These are phyloP conservation scores for Sphaerophoria rueppellii DNA, from an alignment of 2,888 invertebrate species.

Conservation along the genomic window DNA sequence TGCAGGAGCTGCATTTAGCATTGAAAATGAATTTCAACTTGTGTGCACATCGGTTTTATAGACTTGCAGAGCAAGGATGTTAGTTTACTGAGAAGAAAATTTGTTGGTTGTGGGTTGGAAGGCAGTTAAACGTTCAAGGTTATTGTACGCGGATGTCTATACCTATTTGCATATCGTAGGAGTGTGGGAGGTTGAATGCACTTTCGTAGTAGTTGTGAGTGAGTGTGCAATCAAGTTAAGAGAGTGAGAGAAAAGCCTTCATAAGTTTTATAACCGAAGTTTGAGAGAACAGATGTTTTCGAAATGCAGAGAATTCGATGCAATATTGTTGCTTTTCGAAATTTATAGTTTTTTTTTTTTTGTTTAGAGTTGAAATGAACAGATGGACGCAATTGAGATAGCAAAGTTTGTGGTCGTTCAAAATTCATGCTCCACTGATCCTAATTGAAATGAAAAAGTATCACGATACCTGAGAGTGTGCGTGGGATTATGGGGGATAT, in stretches of 20 bases:
- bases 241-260: neutral
- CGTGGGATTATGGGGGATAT: neutral
- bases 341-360: conserved; percentile 16
- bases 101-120: neutral
- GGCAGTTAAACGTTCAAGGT: conserved; percentile 60
- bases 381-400: conserved; percentile 6
- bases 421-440: neutral
- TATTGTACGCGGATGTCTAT: conserved; percentile 57
- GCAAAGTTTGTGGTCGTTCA: conserved; percentile 12
- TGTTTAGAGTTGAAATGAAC: neutral
- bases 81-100: conserved; percentile 22
- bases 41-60: conserved; percentile 26
- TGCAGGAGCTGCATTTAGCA: conserved; percentile 37
- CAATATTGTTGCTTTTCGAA: neutral
- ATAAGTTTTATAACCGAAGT: neutral
- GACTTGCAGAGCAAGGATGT: neutral
- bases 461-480: neutral
- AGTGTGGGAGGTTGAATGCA: conserved; percentile 65
- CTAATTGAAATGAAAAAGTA: neutral
- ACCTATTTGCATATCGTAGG: neutral
- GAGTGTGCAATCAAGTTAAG: conserved; percentile 5
- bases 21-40: conserved; percentile 50
- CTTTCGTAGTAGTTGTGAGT: conserved; percentile 68
- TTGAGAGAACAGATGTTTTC: neutral
- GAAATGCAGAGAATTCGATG: neutral